phyloP scores from a whole-genome alignment of 2,113 vertebrate genomes.

The Tragelaphus strepsiceros region DNA sequence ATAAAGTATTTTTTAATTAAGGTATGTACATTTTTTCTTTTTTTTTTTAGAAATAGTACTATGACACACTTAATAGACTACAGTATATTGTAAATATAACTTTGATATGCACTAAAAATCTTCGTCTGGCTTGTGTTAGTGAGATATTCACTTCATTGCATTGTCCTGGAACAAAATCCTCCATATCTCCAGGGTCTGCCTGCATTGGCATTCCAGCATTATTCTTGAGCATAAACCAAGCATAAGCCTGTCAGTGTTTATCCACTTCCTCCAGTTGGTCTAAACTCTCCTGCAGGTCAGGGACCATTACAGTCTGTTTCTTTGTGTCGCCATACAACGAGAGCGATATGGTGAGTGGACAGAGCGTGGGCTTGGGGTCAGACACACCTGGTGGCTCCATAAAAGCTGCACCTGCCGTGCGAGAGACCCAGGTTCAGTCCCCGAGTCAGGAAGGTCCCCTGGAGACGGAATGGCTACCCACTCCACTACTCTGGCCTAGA shows the following conservation, averaged over 20 bases:
- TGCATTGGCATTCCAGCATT: no score
- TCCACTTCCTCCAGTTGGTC: neutral
- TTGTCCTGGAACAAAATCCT: neutral
- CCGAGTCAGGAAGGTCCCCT: neutral
- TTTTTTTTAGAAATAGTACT: neutral
- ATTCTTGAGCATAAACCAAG: neutral
- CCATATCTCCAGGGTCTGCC: neutral
- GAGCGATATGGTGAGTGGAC: no score
- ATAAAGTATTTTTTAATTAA: neutral
- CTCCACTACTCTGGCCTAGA: neutral
- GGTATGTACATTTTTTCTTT: neutral
- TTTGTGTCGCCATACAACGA: neutral
- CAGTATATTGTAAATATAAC: neutral
- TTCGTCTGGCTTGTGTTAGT: neutral
- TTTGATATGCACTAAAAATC: neutral
- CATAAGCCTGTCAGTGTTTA: neutral
- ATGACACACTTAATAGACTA: neutral
- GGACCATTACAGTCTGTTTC: neutral
- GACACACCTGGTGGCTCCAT: rapidly evolving
- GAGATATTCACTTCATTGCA: neutral
- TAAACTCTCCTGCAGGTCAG: neutral
- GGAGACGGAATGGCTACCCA: neutral
- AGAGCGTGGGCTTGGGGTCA: neutral
- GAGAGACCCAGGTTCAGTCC: neutral
- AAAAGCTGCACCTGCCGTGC: neutral